Percentiles rank a stretch among this genome's conserved stretches.
These are phyloP conservation scores for Yponomeuta sedellus DNA, from an alignment of 2,888 invertebrate species.

Conservation along the genomic window DNA sequence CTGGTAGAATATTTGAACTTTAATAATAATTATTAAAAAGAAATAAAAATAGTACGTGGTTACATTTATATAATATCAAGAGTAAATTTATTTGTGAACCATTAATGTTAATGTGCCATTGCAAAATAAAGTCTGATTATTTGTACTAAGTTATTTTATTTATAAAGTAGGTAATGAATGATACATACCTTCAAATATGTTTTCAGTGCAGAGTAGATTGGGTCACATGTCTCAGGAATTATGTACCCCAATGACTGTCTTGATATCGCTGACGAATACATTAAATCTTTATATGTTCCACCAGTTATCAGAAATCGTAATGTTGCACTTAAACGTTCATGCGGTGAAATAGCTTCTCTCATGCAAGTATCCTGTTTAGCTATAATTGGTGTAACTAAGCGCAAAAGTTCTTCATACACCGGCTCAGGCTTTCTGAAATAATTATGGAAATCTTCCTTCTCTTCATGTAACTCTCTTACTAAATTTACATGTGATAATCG, in stretches of 20 bases:
- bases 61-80: no score
- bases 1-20: no score
- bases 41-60: no score
- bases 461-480: no score
- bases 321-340: slow-evolving; percentile 30
- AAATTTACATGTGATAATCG: no score
- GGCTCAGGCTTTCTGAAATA: no score
- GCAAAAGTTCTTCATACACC: not conserved
- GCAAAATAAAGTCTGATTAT: no score
- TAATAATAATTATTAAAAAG: no score
- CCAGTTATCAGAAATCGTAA: slow-evolving; percentile 32
- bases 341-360: slow-evolving; percentile 30
- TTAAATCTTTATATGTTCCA: slow-evolving; percentile 28
- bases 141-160: no score
- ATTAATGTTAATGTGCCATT: no score
- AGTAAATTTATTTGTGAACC: no score
- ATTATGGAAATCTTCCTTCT: no score
- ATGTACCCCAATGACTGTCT: slow-evolving; percentile 18
- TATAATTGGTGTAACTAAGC: slow-evolving; percentile 4
- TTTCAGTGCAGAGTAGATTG: slow-evolving; percentile 18
- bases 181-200: slow-evolving; percentile 17
- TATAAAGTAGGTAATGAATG: slow-evolving; percentile 10
- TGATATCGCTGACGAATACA: slow-evolving; percentile 21
- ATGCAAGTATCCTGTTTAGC: slow-evolving; percentile 29
- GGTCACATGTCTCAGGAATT: slow-evolving; percentile 22